phyloP scores from a whole-genome alignment of 1,140 invertebrate species.

The Danaus plexippus region DNA sequence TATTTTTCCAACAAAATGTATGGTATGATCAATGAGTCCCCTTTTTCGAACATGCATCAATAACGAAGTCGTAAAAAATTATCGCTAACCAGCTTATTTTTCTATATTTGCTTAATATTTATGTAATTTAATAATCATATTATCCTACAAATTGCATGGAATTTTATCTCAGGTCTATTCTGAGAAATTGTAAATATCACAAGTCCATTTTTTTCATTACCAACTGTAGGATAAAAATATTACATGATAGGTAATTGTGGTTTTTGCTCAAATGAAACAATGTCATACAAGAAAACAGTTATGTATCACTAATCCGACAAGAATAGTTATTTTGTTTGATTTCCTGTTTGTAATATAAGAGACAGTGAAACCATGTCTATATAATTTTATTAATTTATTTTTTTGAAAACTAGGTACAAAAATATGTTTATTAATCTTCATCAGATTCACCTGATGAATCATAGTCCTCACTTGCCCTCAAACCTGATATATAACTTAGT shows the following conservation, averaged over 20 bases:
- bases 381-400: no score
- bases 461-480: constrained; percentile 13
- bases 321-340: constrained; percentile 2
- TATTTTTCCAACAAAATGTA: no score
- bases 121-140: constrained; percentile 7
- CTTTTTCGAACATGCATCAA: no score
- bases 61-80: constrained; percentile 1
- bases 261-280: constrained; percentile 9
- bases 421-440: no score
- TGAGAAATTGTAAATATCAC: constrained; percentile 6
- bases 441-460: no score
- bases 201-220: neutral
- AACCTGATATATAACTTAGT: neutral
- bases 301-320: constrained; percentile 11
- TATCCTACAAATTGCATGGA: neutral
- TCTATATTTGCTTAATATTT: neutral
- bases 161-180: constrained; percentile 12
- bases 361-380: no score
- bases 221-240: constrained; percentile 19
- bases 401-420: no score
- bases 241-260: constrained; percentile 13
- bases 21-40: no score
- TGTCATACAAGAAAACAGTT: constrained; percentile 13
- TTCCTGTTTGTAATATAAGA: no score
- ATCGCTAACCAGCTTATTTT: constrained; percentile 4